These are phyloP conservation scores for Phortica okadai DNA, from an alignment of 2,888 invertebrate genomes.

Conservation along the genomic window DNA sequence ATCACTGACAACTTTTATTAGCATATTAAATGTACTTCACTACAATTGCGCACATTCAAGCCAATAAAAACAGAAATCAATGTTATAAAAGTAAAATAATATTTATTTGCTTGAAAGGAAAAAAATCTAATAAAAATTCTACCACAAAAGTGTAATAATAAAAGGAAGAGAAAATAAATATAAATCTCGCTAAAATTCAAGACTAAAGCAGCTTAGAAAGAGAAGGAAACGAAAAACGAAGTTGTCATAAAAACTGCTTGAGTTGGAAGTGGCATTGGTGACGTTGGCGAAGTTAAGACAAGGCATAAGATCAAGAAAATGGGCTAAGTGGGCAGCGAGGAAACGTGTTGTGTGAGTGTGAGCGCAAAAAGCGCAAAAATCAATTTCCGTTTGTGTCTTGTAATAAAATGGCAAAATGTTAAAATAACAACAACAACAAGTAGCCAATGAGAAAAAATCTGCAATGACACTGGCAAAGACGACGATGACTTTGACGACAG, in stretches of 20 bases:
- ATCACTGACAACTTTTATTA: no score
- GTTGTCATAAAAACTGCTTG: slow-evolving; percentile 36
- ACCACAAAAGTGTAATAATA: neutral
- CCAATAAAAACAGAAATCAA: slow-evolving; percentile 39
- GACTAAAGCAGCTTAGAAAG: slow-evolving; percentile 58
- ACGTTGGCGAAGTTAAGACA: slow-evolving; percentile 11
- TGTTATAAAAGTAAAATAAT: neutral
- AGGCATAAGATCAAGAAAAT: neutral
- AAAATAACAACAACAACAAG: slow-evolving; percentile 48
- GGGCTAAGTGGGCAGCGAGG: neutral
- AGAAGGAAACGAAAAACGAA: neutral
- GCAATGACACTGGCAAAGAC: neutral
- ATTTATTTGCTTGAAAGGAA: slow-evolving; percentile 33
- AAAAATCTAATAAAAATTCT: slow-evolving; percentile 30
- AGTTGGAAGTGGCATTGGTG: neutral
- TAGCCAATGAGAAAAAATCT: neutral
- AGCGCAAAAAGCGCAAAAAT: slow-evolving; percentile 51
- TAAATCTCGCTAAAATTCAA: slow-evolving; percentile 42
- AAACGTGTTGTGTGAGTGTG: slow-evolving; percentile 22
- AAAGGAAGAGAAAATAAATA: slow-evolving; percentile 26
- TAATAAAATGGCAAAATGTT: slow-evolving; percentile 47
- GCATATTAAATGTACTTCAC: no score
- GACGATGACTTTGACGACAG: slow-evolving; percentile 19
- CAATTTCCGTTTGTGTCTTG: slow-evolving; percentile 62
- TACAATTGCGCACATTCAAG: no score